Evolutionary conservation across 1,140 invertebrate species (phyloP).

Genomic region (Forficula auricularia): DNA sequence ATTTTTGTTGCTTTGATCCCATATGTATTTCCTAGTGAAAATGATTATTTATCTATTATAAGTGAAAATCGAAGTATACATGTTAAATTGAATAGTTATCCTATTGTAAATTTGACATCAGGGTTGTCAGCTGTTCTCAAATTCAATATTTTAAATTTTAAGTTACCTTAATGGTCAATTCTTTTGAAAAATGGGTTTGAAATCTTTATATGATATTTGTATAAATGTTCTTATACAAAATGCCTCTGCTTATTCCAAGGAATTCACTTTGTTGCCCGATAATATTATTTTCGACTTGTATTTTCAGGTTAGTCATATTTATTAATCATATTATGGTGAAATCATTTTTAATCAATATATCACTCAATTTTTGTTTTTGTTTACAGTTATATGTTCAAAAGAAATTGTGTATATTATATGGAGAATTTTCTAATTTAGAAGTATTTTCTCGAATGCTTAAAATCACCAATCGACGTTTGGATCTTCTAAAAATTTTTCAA

Average conservation of each 20-base stretch:
- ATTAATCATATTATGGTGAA: background rate
- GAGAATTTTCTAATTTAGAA: constrained; percentile 52
- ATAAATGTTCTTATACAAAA: constrained; percentile 24
- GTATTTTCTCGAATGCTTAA: constrained; percentile 53
- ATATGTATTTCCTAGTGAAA: too few relatives aligned
- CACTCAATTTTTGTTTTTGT: constrained; percentile 18
- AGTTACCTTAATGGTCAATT: too few relatives aligned
- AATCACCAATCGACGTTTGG: constrained; percentile 44
- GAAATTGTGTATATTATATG: constrained; percentile 35
- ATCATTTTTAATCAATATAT: background rate
- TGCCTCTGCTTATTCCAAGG: constrained; percentile 27
- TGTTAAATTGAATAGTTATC: too few relatives aligned
- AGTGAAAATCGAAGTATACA: too few relatives aligned
- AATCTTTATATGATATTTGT: constrained; percentile 18
- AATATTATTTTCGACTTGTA: constrained; percentile 45
- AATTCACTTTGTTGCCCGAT: constrained; percentile 31
- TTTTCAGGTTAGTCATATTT: constrained; percentile 35
- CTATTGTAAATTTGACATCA: too few relatives aligned
- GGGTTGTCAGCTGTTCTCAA: too few relatives aligned
- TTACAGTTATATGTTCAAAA: constrained; percentile 44
- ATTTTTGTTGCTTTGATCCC: too few relatives aligned
- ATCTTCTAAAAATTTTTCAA: constrained; percentile 47
- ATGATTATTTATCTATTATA: too few relatives aligned
- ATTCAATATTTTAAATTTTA: too few relatives aligned
- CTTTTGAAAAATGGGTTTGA: too few relatives aligned